phyloP scores from a whole-genome alignment of 2,888 invertebrate genomes.

The Macrosoma leucophasiata region DNA sequence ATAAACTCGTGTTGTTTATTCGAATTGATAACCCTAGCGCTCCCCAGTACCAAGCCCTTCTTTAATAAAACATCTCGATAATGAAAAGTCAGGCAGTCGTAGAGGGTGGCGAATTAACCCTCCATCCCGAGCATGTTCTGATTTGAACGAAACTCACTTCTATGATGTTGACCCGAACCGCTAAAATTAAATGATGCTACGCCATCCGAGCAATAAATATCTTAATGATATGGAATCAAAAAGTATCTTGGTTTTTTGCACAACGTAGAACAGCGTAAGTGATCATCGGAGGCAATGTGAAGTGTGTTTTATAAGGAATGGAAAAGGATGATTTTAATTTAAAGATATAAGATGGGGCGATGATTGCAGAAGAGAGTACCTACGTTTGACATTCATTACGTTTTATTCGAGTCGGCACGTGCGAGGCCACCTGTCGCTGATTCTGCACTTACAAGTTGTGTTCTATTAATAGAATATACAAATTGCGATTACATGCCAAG shows the following conservation, averaged over 20 bases:
- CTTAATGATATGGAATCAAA: conserved; percentile 74
- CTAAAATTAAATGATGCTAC: conserved; percentile 49
- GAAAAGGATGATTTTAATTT: conserved; percentile 32
- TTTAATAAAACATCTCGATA: conserved; percentile 77
- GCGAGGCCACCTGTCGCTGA: conserved; percentile 69
- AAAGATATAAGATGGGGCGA: no score
- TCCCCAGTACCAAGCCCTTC: conserved; percentile 58
- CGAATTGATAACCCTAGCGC: conserved; percentile 53
- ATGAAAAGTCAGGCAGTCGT: conserved; percentile 75
- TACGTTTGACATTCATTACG: conserved; percentile 73
- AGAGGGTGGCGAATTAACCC: conserved; percentile 70
- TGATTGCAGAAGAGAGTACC: conserved; percentile 31
- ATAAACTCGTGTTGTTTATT: no score
- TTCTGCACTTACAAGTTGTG: conserved; percentile 50
- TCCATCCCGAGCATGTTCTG: conserved; percentile 31
- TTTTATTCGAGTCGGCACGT: conserved; percentile 69
- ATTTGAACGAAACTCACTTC: conserved; percentile 45
- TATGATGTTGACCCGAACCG: conserved; percentile 41
- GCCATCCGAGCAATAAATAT: conserved; percentile 62
- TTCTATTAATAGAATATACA: conserved; percentile 35
- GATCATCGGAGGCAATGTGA: conserved; percentile 27
- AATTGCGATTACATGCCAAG: no score
- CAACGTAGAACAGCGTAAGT: conserved; percentile 42
- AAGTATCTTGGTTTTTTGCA: conserved; percentile 52
- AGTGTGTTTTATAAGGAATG: conserved; percentile 34